Evolutionary conservation across 2,113 vertebrate species (phyloP).

Genomic region (Eira barbara): DNA sequence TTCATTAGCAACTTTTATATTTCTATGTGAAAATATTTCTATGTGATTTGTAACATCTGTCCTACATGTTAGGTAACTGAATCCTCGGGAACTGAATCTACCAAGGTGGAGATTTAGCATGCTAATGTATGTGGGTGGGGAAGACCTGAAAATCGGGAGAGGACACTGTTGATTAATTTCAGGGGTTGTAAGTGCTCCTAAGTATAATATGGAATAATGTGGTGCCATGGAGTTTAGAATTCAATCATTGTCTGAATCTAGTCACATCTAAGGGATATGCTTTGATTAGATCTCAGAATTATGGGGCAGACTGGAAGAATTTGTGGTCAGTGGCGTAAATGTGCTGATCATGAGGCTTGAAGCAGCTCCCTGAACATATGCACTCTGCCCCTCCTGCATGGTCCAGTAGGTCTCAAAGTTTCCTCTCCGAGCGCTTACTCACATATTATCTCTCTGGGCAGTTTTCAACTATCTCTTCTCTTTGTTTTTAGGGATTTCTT

Average conservation of each 20-base stretch:
- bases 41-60: neutral
- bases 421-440: slow-evolving; percentile 36
- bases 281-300: neutral
- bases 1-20: neutral
- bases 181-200: neutral
- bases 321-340: slow-evolving; percentile 29
- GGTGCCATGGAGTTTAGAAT: slow-evolving; percentile 14
- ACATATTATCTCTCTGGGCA: neutral
- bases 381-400: slow-evolving; percentile 41
- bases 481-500: slow-evolving; percentile 37
- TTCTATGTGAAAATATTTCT: neutral
- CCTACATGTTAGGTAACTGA: neutral
- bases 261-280: neutral
- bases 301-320: neutral
- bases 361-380: slow-evolving; percentile 48
- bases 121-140: slow-evolving; percentile 31
- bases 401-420: slow-evolving; percentile 35
- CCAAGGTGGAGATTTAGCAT: neutral
- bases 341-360: slow-evolving; percentile 38
- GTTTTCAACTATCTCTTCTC: neutral
- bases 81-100: neutral
- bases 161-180: slow-evolving; percentile 26
- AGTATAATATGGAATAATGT: neutral
- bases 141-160: neutral
- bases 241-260: neutral